Evolutionary conservation across 1,140 invertebrate genomes (phyloP), one percentile per base, ranked within the genome.

Genomic region (Neoseiulus cucumeris): DNA sequence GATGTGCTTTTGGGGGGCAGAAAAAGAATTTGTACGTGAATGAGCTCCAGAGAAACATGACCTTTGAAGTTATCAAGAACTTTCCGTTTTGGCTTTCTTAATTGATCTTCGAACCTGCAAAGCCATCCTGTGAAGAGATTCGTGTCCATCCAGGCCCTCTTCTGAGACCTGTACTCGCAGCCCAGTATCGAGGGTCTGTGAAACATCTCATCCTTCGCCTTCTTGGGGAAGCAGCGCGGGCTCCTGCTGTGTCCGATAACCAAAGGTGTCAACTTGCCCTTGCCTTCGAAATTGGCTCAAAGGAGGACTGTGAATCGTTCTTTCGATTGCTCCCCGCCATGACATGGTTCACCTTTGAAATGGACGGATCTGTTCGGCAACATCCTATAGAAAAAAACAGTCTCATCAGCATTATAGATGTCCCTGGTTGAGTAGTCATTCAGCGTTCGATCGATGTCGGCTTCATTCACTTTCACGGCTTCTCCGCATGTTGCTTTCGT

Each of bases 381-480:
- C 65, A 72, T 73, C 68, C 75, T 74, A 69, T 72, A 78, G 74
- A 79, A 78, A 2, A 80, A 70, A 9, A 74, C 75, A 42, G 74
- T 78, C 71, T 79, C 76, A 70, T 79, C 76, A 18, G 73, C 72
- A 70, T 79, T 80, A 71, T 73, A 79, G 59, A 78, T 72, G 68
- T 78, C 71, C 45, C 75, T 69, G 64, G 72, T 69, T 39, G 70
- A 64, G 69, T 77, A 78, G 7, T 72, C 68, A 55, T 69, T 64
- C 29, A 70, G 44, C 29, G 73, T 41, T 41, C 65, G 41, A 7
- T 39, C 5, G 7, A 22, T 66, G 1, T 65, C 66, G 7, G 42
- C 67, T 22, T 30, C 41, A 25, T 69, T 64, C 7, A 72, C 70
- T 47, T 28, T 44, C 2, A 64, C 59, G 42, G 30, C 42, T 66